Evolutionary conservation across 2,888 invertebrate species (phyloP).

Genomic region (Hydroisotoma schaefferi): DNA sequence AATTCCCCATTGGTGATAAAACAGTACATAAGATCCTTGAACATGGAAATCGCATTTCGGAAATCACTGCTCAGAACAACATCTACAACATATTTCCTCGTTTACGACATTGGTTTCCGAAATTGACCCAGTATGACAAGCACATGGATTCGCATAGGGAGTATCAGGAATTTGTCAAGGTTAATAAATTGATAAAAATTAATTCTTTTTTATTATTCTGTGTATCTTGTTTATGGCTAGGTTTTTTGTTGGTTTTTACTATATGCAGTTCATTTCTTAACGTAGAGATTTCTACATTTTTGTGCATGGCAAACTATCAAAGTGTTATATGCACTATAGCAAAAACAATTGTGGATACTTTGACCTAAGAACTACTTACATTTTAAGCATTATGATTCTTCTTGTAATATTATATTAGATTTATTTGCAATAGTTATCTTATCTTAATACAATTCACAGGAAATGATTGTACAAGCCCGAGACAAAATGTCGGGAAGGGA

Average conservation of each 20-base stretch:
- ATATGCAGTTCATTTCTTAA: too few relatives aligned
- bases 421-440: too few relatives aligned
- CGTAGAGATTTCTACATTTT: too few relatives aligned
- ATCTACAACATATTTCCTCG: constrained; percentile 6
- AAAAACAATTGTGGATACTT: too few relatives aligned
- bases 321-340: too few relatives aligned
- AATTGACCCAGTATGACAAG: background rate
- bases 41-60: background rate
- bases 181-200: background rate
- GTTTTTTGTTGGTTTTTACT: background rate
- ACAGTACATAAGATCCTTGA: background rate
- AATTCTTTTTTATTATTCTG: background rate
- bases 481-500: background rate
- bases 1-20: constrained; percentile 4
- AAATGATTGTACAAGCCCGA: background rate
- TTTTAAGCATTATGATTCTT: too few relatives aligned
- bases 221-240: background rate
- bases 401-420: too few relatives aligned
- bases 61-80: background rate
- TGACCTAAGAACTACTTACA: too few relatives aligned
- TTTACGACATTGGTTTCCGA: background rate
- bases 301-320: too few relatives aligned
- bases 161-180: constrained; percentile 4
- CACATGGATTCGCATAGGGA: constrained; percentile 4
- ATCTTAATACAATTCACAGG: constrained; percentile 1